Conservation (phyloP, 1,140 invertebrate genomes). For the Scylla paramamosain region DNA sequence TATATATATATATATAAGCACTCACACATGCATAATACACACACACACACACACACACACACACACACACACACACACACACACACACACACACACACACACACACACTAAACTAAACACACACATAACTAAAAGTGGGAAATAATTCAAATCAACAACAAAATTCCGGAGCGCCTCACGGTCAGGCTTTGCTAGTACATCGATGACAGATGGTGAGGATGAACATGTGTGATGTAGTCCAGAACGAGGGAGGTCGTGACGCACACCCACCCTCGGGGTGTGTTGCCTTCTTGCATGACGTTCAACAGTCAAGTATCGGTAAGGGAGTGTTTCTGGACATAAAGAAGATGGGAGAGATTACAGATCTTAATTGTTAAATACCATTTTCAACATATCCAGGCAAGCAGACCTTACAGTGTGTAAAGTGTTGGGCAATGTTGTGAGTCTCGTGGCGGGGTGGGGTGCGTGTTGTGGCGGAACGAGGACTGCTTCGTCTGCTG, state of each 20-base stretch:
- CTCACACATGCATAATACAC: slow-evolving; percentile 32
- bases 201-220: background rate
- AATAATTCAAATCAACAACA: slow-evolving; percentile 14
- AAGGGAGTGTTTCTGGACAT: background rate
- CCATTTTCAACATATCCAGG: background rate
- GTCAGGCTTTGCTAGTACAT: background rate
- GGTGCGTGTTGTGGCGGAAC: background rate
- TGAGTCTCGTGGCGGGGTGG: background rate
- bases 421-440: background rate
- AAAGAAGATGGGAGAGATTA: background rate
- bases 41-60: slow-evolving; percentile 32
- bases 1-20: slow-evolving; percentile 38
- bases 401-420: background rate
- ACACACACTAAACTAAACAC: slow-evolving; percentile 20
- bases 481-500: background rate
- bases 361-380: background rate
- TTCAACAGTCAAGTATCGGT: background rate
- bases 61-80: background rate
- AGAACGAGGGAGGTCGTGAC: background rate
- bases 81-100: background rate
- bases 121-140: background rate
- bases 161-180: background rate
- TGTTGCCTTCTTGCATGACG: background rate
- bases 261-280: background rate
- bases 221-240: background rate